These are phyloP conservation scores for Nymphalis io DNA, from an alignment of 1,140 invertebrate species.

Conservation along the genomic window DNA sequence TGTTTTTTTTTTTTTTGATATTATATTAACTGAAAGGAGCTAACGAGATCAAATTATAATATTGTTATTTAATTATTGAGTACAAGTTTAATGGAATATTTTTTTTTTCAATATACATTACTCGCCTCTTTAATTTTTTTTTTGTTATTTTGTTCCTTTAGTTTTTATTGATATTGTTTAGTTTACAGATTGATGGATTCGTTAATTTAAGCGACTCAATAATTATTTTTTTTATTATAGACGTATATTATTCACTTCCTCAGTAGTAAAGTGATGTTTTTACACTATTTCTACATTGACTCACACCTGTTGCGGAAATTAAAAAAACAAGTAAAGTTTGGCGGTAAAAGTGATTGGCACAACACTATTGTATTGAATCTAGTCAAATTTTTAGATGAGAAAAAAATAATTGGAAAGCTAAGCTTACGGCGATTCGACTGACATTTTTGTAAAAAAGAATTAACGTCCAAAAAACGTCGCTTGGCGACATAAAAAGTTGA, in stretches of 20 bases:
- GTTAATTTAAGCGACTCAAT: conserved; percentile 59
- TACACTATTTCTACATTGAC: conserved; percentile 46
- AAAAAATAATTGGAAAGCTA: conserved; percentile 59
- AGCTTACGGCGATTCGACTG: conserved; percentile 72
- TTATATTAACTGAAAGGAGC: conserved; percentile 68
- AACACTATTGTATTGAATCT: conserved; percentile 71
- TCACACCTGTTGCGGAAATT: conserved; percentile 37
- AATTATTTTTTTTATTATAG: conserved; percentile 63
- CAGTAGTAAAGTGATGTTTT: conserved; percentile 67
- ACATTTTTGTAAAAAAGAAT: conserved; percentile 63
- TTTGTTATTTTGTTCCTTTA: conserved; percentile 80
- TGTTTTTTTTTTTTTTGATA: conserved; percentile 61
- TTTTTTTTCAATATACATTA: conserved; percentile 77
- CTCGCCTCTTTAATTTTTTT: conserved; percentile 67
- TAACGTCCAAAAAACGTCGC: conserved; percentile 74
- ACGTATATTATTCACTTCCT: conserved; percentile 72
- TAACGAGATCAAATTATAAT: conserved; percentile 79
- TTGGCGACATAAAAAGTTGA: conserved; percentile 70
- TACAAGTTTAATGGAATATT: conserved; percentile 79
- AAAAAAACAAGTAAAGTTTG: conserved; percentile 50
- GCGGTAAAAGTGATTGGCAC: conserved; percentile 64
- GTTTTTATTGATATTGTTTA: conserved; percentile 77
- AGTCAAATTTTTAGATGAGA: conserved; percentile 75
- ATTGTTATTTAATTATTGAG: conserved; percentile 80
- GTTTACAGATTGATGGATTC: conserved; percentile 58